Base-by-base conservation (phyloP, 1,140 invertebrate species). In the Aporrectodea caliginosa region DNA sequence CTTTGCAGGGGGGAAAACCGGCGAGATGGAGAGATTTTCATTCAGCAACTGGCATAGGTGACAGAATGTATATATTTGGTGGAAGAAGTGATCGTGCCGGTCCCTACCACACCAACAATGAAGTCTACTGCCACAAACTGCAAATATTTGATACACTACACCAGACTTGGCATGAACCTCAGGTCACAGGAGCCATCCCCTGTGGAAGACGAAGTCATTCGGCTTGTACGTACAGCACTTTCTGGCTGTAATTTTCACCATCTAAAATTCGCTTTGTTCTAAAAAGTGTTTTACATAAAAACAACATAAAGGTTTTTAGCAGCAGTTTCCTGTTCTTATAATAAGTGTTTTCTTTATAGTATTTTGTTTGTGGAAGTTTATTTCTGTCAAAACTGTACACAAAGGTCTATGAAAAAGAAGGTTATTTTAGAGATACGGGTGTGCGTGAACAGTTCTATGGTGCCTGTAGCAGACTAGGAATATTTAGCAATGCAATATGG, bases 21-120 rank as follows among this genome's bases (percentile, higher is more conserved):
- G 94, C 94, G 32, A 90, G 90, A 27, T 92, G 92, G 85, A 89
- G 95, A 82, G 95, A 97, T 88, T 97, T 97, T 85, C 94, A 96
- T 85, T 92, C 95, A 0, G 92, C 94, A 0, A 92, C 93, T 16
- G 91, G 91, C 35, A 88, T 94, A 82, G 91, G 91, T 77, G 88
- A 91, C 82, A 89, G 90, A 80, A 95, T 96, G 92, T 95, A 93
- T 84, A 90, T 96, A 69, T 96, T 94, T 89, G 95, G 95, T 31
- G 95, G 95, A 0, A 88, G 95, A 73, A 92, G 93, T 77, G 92
- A 93, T 84, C 84, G 89, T 69, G 88, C 91, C 69, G 91, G 91
- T 80, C 90, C 92, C 43, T 91, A 91, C 85, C 90, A 90, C 74
- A 90, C 91, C 82, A 90, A 83, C 82, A 83, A 91, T 83, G 93